phyloP scores from a whole-genome alignment of 2,113 vertebrate species.

The Aptenodytes forsteri region DNA sequence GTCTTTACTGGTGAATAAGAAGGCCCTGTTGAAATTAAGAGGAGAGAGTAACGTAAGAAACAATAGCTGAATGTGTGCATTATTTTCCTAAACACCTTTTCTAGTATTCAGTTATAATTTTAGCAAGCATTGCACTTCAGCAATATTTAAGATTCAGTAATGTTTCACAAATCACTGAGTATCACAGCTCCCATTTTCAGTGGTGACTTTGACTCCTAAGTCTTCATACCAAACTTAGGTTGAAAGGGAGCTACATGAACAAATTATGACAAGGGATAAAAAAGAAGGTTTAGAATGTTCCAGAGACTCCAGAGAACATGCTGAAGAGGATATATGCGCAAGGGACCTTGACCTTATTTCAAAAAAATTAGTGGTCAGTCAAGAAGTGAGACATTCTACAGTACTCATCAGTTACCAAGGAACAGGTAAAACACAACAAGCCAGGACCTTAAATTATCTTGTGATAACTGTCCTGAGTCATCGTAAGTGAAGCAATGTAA shows the following conservation, averaged over 20 bases:
- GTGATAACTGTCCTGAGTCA: not conserved
- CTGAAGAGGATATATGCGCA: not conserved
- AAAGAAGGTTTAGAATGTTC: not conserved
- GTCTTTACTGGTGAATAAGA: constrained; percentile 66
- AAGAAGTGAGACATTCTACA: not conserved
- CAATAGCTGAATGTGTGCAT: not conserved
- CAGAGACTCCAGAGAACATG: not conserved
- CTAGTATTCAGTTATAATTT: not conserved
- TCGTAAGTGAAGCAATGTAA: not conserved
- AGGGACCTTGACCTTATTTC: not conserved
- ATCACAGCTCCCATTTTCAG: not conserved
- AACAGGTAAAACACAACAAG: not conserved
- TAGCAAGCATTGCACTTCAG: not conserved
- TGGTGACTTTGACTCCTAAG: not conserved
- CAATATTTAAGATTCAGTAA: not conserved
- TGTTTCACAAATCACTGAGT: not conserved
- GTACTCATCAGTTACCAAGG: not conserved
- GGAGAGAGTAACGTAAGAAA: not conserved
- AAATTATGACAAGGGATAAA: not conserved
- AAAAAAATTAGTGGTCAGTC: not conserved
- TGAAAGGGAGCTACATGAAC: not conserved
- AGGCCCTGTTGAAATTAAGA: constrained; percentile 58
- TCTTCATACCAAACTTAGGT: not conserved
- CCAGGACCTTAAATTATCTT: not conserved
- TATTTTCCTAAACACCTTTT: not conserved